Evolutionary conservation across 2,888 invertebrate species (phyloP).

Genomic region (Bhutanitis thaidina): DNA sequence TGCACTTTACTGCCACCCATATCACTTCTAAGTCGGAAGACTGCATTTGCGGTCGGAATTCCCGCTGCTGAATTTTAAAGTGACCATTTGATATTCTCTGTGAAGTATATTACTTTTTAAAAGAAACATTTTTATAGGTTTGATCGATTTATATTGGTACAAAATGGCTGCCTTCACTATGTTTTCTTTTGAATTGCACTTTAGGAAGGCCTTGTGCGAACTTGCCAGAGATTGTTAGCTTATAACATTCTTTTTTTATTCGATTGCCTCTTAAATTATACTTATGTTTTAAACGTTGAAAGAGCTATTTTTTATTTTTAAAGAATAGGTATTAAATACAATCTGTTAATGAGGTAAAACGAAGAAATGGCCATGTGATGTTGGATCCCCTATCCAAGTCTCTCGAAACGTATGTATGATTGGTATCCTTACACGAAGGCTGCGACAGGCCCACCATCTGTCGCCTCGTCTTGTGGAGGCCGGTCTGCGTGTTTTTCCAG

Average conservation of each 20-base stretch:
- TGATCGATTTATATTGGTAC: conserved; percentile 46
- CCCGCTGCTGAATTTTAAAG: conserved; percentile 33
- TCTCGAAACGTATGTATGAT: too few relatives aligned
- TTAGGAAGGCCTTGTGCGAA: not conserved
- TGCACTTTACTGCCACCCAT: conserved; percentile 18
- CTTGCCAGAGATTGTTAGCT: not conserved
- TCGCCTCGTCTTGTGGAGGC: too few relatives aligned
- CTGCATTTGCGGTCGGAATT: conserved; percentile 37
- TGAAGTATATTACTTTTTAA: conserved; percentile 35
- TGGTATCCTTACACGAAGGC: too few relatives aligned
- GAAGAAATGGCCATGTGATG: too few relatives aligned
- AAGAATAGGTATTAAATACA: too few relatives aligned
- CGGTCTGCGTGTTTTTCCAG: too few relatives aligned
- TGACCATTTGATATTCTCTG: conserved; percentile 25
- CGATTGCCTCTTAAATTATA: too few relatives aligned
- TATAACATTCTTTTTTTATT: not conserved
- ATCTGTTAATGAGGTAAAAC: too few relatives aligned
- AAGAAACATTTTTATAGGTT: conserved; percentile 51
- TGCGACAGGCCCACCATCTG: too few relatives aligned
- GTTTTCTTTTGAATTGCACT: not conserved
- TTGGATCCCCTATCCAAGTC: too few relatives aligned
- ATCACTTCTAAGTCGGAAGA: conserved; percentile 14
- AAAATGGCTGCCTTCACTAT: conserved; percentile 35
- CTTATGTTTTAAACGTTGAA: too few relatives aligned
- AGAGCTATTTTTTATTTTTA: too few relatives aligned